Evolutionary conservation across 2,888 invertebrate species (phyloP).

Genomic region (Branchipolynoe longqiensis): DNA sequence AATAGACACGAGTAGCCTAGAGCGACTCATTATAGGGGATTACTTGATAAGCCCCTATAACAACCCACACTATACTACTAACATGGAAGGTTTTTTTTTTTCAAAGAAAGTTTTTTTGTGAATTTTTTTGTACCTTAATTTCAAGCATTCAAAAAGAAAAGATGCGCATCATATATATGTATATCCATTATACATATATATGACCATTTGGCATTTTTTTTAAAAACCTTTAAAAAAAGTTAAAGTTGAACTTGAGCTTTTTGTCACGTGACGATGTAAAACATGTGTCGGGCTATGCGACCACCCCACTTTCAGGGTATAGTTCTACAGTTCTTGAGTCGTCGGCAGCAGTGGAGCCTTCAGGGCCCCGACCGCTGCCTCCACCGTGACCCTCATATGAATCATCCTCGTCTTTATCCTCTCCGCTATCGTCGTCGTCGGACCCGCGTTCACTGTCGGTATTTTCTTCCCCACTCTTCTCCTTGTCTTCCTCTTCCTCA

Average conservation of each 20-base stretch:
- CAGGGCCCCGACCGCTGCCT: conserved; percentile 4
- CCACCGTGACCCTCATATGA: background rate
- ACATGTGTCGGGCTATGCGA: conserved; percentile 55
- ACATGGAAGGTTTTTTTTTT: conserved; percentile 51
- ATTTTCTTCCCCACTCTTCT: conserved; percentile 39
- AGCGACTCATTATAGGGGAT: too few species aligned
- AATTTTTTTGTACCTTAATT: conserved; percentile 55
- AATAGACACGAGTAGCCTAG: too few species aligned
- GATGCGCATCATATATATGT: conserved; percentile 60
- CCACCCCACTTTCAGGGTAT: conserved; percentile 61
- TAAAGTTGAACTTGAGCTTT: conserved; percentile 61
- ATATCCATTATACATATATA: conserved; percentile 58
- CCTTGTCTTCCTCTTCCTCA: conserved; percentile 57
- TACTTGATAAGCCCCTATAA: too few species aligned
- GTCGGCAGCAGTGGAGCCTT: conserved; percentile 4
- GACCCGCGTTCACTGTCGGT: conserved; percentile 24
- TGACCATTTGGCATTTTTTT: conserved; percentile 63
- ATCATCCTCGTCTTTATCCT: conserved; percentile 29
- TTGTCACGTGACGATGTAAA: conserved; percentile 57
- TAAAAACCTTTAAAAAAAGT: conserved; percentile 60
- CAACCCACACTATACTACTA: too few species aligned
- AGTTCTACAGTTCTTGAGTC: conserved; percentile 60
- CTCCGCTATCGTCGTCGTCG: conserved; percentile 39
- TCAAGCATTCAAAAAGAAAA: conserved; percentile 59
- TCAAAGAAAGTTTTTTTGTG: too few species aligned